A percentile compares a stretch with the other conserved stretches of the same genome.
Evolutionary conservation across 2,797 vertebrate genomes (phyloP).

Genomic region (Ctenochaetus hawaiiensis): DNA sequence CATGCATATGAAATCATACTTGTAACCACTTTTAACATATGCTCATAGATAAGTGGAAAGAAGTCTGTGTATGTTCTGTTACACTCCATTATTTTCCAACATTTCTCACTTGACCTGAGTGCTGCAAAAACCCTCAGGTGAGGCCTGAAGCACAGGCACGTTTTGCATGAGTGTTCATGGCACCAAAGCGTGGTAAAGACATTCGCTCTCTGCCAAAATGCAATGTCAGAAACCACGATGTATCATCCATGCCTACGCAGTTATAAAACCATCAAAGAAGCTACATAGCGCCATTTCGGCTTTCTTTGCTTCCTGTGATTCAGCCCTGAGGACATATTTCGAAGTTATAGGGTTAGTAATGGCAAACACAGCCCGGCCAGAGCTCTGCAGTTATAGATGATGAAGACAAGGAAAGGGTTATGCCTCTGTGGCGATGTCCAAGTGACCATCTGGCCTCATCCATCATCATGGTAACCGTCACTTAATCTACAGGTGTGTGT

Average conservation of each 20-base stretch:
- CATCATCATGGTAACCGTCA: conserved; percentile 73
- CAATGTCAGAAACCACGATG: conserved; percentile 15
- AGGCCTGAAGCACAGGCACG: conserved; percentile 17
- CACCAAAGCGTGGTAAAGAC: conserved; percentile 26
- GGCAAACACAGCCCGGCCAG: conserved; percentile 62
- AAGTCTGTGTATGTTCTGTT: conserved; percentile 27
- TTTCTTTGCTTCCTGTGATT: conserved; percentile 50
- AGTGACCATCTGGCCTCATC: conserved; percentile 73
- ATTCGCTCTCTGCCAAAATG: conserved; percentile 19
- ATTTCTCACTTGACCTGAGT: conserved; percentile 14
- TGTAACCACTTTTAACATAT: conserved; percentile 28
- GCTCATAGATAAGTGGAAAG: conserved; percentile 42
- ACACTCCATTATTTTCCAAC: conserved; percentile 29
- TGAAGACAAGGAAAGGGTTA: conserved; percentile 70
- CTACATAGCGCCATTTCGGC: conserved; percentile 31
- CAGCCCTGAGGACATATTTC: conserved; percentile 56
- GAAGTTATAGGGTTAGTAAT: conserved; percentile 56
- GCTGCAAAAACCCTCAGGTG: conserved; percentile 28
- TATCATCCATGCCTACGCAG: conserved; percentile 15
- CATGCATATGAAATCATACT: conserved; percentile 16
- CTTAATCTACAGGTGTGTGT: conserved; percentile 62
- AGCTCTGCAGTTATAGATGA: conserved; percentile 66
- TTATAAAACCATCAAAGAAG: conserved; percentile 25
- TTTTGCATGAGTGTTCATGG: conserved; percentile 27
- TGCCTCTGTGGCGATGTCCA: conserved; percentile 67